Percentiles rank a stretch among this genome's conserved stretches.
Evolutionary conservation across 1,140 invertebrate species (phyloP).

Genomic region (Samia ricini): DNA sequence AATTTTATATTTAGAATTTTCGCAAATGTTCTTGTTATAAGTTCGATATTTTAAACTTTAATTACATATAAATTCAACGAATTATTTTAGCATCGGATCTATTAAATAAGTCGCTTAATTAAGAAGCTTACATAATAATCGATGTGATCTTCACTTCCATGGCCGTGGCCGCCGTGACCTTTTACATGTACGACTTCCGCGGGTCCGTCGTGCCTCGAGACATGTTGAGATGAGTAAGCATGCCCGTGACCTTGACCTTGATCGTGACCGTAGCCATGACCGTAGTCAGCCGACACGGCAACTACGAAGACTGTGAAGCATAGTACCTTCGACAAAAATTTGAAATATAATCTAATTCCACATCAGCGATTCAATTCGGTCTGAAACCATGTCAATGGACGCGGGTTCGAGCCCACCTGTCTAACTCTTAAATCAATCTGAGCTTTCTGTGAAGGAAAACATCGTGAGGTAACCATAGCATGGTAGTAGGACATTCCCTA

Average conservation of each 20-base stretch:
- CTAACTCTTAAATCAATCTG: no score
- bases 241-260: slow-evolving; percentile 26
- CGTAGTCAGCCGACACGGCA: slow-evolving; percentile 27
- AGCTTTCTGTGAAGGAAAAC: no score
- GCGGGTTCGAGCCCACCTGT: no score
- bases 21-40: no score
- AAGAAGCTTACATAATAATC: slow-evolving; percentile 45
- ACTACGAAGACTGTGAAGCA: slow-evolving; percentile 20
- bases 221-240: slow-evolving; percentile 43
- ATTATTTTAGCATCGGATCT: no score
- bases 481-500: no score
- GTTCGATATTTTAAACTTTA: no score
- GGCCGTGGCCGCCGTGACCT: slow-evolving; percentile 32
- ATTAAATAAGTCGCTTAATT: neutral
- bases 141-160: slow-evolving; percentile 21
- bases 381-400: no score
- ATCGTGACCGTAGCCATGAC: slow-evolving; percentile 25
- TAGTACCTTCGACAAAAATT: neutral
- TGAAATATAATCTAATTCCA: neutral
- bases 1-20: no score
- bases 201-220: slow-evolving; percentile 46
- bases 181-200: slow-evolving; percentile 33
- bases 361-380: no score
- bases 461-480: no score
- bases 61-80: no score